These are phyloP conservation scores for Gephyroberyx darwinii DNA, from an alignment of 2,797 vertebrate genomes.

Conservation along the genomic window DNA sequence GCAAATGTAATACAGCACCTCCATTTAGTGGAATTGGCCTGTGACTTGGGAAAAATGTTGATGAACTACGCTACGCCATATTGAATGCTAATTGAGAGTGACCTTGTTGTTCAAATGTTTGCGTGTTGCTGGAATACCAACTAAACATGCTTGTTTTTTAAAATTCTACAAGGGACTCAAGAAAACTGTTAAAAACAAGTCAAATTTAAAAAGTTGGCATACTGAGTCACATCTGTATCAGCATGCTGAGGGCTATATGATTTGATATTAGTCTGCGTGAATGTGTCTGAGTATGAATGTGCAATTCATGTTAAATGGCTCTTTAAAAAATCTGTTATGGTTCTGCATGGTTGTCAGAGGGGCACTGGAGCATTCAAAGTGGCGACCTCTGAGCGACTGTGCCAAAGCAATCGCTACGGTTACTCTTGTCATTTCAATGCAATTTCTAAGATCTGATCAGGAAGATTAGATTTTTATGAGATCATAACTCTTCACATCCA, in stretches of 20 bases:
- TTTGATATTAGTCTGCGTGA: slow-evolving; percentile 3
- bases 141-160: slow-evolving; percentile 16
- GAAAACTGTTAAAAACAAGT: slow-evolving; percentile 13
- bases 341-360: slow-evolving; percentile 35
- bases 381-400: slow-evolving; percentile 29
- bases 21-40: neutral
- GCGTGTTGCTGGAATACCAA: slow-evolving; percentile 36
- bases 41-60: slow-evolving; percentile 36
- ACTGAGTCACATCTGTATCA: slow-evolving; percentile 27
- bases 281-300: slow-evolving; percentile 26
- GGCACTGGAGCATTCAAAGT: slow-evolving; percentile 22
- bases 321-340: slow-evolving; percentile 41
- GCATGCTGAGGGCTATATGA: slow-evolving; percentile 12
- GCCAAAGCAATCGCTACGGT: too few species aligned
- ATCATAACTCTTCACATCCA: neutral
- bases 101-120: slow-evolving; percentile 44
- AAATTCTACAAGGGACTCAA: slow-evolving; percentile 12
- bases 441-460: neutral
- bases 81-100: slow-evolving; percentile 41
- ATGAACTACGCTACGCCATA: slow-evolving; percentile 25
- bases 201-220: slow-evolving; percentile 2
- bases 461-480: neutral
- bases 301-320: slow-evolving; percentile 55
- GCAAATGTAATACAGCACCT: slow-evolving; percentile 13
- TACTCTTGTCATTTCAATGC: slow-evolving; percentile 3